phyloP scores from a whole-genome alignment of 2,797 vertebrate species.

The Paguma larvata region DNA sequence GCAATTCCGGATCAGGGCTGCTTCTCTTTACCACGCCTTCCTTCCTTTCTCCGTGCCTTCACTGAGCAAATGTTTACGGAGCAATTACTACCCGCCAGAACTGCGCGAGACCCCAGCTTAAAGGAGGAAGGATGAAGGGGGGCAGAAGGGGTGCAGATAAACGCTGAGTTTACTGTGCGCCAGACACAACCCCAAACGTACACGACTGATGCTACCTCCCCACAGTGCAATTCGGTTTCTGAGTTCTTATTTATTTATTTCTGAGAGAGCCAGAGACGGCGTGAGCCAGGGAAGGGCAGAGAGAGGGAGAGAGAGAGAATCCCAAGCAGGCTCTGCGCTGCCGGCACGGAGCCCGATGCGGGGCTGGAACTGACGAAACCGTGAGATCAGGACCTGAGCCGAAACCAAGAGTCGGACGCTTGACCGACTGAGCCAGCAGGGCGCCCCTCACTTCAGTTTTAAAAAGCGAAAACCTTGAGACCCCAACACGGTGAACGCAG shows the following conservation, averaged over 20 bases:
- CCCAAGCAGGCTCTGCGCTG: no score
- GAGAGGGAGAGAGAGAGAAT: no score
- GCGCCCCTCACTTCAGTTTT: not conserved
- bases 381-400: no score
- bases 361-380: no score
- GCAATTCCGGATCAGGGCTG: not conserved
- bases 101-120: not conserved
- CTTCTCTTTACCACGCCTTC: not conserved
- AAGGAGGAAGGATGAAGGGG: not conserved
- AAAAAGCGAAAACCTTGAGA: not conserved
- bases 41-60: not conserved
- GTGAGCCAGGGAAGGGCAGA: no score
- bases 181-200: not conserved
- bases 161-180: rapidly evolving
- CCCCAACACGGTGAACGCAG: rapidly evolving
- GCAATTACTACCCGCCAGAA: not conserved
- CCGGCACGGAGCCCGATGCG: no score
- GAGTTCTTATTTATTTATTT: not conserved
- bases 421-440: no score
- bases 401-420: no score
- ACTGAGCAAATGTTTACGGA: not conserved
- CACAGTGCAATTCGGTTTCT: not conserved
- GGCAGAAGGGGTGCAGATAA: not conserved
- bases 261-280: no score
- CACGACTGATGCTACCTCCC: not conserved